Evolutionary conservation across 1,140 invertebrate species (phyloP), one percentile per base, ranked within the genome.

Genomic region (Forficula auricularia): DNA sequence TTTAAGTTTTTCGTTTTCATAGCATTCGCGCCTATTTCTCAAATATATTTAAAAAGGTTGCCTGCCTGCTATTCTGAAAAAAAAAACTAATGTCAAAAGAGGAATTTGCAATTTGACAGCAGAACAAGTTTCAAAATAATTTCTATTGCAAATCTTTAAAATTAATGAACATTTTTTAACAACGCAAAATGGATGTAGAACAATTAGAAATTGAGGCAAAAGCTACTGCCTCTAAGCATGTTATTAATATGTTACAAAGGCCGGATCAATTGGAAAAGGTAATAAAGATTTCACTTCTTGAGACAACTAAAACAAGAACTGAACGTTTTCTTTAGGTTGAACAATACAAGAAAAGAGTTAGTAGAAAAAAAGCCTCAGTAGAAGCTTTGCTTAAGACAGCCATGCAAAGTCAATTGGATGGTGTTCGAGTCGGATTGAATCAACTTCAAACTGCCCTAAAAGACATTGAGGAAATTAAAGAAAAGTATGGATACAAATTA

Each of bases 351-450:
- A 74, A 75, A 51, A 59, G 80, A 54, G 79, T 85, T 44, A 70
- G 70, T 9, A 65, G 82, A 13, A 87, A 90, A 48, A 82, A 96
- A 65, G 86, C 87, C 1, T 94, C 92, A 4, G 87, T 95, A 18
- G 94, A 98, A 65, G 88, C 91, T 10, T 85, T 95, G 72, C 61
- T 98, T 13, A 96, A 98, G 65, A 95, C 90, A n/a, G 89, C 90
- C 4, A 89, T 98, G 67, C 92, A 98, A 64, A 90, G 88, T 54
- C 92, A 98, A 63, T 61, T 98, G 31, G 94, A 98, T 66, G 92
- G 91, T 0, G 92, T 98, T 0, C 72, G 82, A 52, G 82, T 87
- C 9, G 94, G 92, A 0, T 71, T 98, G n/a, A 79, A 82, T 54
- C 85, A 96, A 57, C 63, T 98, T 12, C 73, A 87, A 51, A 71